Evolutionary conservation across 2,113 vertebrate genomes (phyloP), one percentile per base, ranked within the genome.

Genomic region (Microcebus ravelobensis): DNA sequence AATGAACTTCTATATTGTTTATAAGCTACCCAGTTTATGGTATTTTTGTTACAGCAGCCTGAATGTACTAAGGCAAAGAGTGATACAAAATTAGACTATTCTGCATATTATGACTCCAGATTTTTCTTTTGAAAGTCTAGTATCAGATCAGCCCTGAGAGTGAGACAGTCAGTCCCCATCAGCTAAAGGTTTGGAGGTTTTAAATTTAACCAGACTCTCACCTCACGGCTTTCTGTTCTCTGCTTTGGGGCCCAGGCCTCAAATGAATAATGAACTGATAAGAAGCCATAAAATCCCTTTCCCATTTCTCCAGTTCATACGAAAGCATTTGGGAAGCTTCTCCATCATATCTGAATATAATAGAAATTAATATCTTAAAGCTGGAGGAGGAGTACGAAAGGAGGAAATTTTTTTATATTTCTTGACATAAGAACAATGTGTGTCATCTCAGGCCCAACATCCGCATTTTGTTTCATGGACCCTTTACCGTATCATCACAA

Each of bases 261-360:
- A 57, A n/a, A 80, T 42, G 34, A 59, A 61, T 34, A 59, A 57
- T 9, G 23, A 57, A 21, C 31, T 12, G 4, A 1, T 3, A 21
- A 61, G 6, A 55, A 23, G 0, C n/a, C 17, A 0, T 0, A 7
- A 11, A 8, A 34, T 6, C 12, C 6, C 8, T 52, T 50, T 52
- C 21, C 3, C 7, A 0, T 29, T 9, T 76, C 57, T 57, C 21
- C 12, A 36, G 52, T 20, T 23, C n/a, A 3, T 34, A 12, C 2
- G 13, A 63, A 90, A 77, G 21, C 12, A 55, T 17, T 36, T 36
- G 17, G 3, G 7, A 21, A 25, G 2, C 34, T 55, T 50, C 12
- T 27, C 42, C 39, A 18, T 4, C 36, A 9, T 12, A 13, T 15
- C 34, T 3, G 31, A 81, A 88, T 42, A 52, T 57, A 65, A 2